Evolutionary conservation across 2,888 invertebrate genomes (phyloP).

Genomic region (Zaprionus lineosus): DNA sequence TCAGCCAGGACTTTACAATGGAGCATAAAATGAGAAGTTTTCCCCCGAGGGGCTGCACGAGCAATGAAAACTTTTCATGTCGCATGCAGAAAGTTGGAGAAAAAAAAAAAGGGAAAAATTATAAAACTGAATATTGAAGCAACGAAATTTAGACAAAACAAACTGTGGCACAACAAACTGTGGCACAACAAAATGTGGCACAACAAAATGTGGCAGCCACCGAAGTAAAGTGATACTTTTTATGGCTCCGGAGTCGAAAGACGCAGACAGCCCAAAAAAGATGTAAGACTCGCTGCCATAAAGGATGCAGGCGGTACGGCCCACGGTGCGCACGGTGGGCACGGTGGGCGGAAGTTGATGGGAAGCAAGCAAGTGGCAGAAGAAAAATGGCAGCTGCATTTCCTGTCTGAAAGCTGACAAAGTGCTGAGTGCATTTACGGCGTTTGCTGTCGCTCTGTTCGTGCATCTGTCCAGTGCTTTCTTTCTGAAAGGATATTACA

Average conservation of each 20-base stretch:
- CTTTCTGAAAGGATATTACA: neutral
- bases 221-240: slow-evolving; percentile 67
- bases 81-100: slow-evolving; percentile 47
- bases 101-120: slow-evolving; percentile 60
- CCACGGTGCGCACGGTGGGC: too few species aligned
- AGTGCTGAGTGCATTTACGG: slow-evolving; percentile 77
- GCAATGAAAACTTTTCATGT: slow-evolving; percentile 68
- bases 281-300: slow-evolving; percentile 24
- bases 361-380: slow-evolving; percentile 23
- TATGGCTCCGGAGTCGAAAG: slow-evolving; percentile 37
- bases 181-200: slow-evolving; percentile 3
- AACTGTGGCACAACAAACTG: too few species aligned
- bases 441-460: slow-evolving; percentile 35
- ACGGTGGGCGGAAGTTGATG: neutral
- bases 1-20: slow-evolving; percentile 16
- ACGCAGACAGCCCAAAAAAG: slow-evolving; percentile 34
- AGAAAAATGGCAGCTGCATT: slow-evolving; percentile 68
- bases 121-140: slow-evolving; percentile 72
- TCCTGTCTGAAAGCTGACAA: slow-evolving; percentile 73
- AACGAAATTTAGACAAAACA: slow-evolving; percentile 54
- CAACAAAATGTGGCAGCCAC: slow-evolving; percentile 26
- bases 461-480: slow-evolving; percentile 2
- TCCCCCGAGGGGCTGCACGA: slow-evolving; percentile 30
- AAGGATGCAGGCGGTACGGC: neutral
- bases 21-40: slow-evolving; percentile 34